phyloP scores from a whole-genome alignment of 2,888 invertebrate species.

The Sclerodermus sp. region DNA sequence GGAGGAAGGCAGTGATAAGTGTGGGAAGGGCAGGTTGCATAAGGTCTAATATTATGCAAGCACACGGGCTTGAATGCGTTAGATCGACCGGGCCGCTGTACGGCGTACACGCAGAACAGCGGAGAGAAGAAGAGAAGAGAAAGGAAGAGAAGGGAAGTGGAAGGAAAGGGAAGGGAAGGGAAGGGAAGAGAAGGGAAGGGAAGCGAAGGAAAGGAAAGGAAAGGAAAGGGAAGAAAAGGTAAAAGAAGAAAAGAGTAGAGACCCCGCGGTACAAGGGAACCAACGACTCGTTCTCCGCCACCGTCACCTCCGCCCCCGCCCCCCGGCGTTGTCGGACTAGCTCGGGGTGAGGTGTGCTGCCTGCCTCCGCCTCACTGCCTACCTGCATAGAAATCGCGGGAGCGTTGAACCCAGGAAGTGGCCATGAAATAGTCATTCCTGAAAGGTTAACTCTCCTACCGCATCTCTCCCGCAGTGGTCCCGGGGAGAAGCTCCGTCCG shows the following conservation, averaged over 20 bases:
- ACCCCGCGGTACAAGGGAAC: background rate
- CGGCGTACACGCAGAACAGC: slow-evolving; percentile 34
- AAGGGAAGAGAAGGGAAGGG: background rate
- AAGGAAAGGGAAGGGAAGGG: slow-evolving; percentile 6
- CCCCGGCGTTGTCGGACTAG: background rate
- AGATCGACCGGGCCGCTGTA: slow-evolving; percentile 26
- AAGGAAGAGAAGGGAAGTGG: too few species aligned
- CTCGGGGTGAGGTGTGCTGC: background rate
- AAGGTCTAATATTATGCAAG: slow-evolving; percentile 56
- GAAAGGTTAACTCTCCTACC: slow-evolving; percentile 49
- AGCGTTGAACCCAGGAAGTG: slow-evolving; percentile 55
- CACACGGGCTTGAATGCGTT: slow-evolving; percentile 48
- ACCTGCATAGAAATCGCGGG: slow-evolving; percentile 49
- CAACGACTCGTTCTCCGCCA: background rate
- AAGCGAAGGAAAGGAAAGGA: background rate
- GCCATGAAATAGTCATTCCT: slow-evolving; percentile 53
- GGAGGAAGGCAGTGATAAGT: slow-evolving; percentile 53
- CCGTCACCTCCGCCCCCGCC: background rate
- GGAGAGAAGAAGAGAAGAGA: slow-evolving; percentile 2
- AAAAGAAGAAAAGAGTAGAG: background rate
- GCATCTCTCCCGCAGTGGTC: slow-evolving; percentile 22
- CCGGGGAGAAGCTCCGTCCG: slow-evolving; percentile 15
- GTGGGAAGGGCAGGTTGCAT: slow-evolving; percentile 57
- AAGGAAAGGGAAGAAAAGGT: background rate
- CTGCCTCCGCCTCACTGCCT: slow-evolving; percentile 15